Conservation (phyloP, 1,140 invertebrate genomes). For the Bombus waltoni region DNA sequence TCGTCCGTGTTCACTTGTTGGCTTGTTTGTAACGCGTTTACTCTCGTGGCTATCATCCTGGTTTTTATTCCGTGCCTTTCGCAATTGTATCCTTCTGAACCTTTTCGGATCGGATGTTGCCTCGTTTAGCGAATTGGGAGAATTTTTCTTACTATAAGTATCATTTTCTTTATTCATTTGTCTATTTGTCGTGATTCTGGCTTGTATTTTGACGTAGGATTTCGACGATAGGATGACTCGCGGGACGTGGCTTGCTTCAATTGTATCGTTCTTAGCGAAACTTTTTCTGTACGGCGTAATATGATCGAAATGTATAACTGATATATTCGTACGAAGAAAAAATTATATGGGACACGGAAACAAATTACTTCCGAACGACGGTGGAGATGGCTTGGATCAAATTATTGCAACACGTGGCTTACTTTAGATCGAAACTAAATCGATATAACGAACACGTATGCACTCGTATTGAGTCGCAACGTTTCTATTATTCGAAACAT, state of each 20-base stretch:
- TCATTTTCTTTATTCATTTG: neutral
- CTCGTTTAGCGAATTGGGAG: neutral
- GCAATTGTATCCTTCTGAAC: neutral
- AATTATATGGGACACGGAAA: neutral
- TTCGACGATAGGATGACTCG: too few species aligned
- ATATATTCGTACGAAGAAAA: too few species aligned
- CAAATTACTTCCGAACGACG: neutral
- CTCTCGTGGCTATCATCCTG: neutral
- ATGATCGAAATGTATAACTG: too few species aligned
- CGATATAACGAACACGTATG: neutral
- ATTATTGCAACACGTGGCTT: too few species aligned
- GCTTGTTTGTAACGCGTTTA: neutral
- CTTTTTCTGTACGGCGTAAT: too few species aligned
- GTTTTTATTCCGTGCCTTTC: neutral
- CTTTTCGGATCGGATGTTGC: neutral
- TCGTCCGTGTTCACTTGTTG: neutral
- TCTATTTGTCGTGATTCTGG: neutral
- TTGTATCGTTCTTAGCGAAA: neutral
- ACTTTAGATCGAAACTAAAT: neutral
- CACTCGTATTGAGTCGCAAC: neutral
- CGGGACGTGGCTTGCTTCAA: neutral
- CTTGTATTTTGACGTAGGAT: neutral
- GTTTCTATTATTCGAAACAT: neutral
- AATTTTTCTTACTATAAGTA: neutral
- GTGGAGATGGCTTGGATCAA: neutral